Percentiles rank a stretch among this genome's conserved stretches.
These are phyloP conservation scores for Cryptocheilus praepositus DNA, from an alignment of 2,888 invertebrate species.

Conservation along the genomic window DNA sequence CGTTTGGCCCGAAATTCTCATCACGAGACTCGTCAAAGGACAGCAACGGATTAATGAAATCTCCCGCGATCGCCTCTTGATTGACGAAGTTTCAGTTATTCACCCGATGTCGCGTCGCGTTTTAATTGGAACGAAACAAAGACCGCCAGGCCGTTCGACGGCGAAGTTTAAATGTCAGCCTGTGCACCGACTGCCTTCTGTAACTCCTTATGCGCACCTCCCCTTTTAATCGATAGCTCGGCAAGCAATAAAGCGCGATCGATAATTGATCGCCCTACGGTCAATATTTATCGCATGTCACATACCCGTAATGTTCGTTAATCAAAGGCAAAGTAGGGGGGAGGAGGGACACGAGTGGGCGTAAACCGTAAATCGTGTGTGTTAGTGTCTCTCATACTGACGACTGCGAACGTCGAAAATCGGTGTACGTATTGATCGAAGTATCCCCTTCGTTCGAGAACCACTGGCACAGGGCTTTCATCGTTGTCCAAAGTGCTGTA, in stretches of 20 bases:
- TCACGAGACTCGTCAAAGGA: too few species aligned
- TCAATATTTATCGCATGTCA: conserved; percentile 17
- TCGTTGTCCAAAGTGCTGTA: conserved; percentile 19
- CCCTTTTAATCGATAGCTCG: conserved; percentile 4
- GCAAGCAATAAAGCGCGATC: conserved; percentile 12
- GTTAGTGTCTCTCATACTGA: conserved; percentile 3
- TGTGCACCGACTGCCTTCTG: neutral
- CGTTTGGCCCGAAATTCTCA: too few species aligned
- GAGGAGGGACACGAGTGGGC: neutral
- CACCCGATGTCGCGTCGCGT: too few species aligned
- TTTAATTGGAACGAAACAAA: too few species aligned
- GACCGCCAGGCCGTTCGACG: neutral
- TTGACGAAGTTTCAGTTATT: too few species aligned
- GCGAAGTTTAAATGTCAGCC: neutral
- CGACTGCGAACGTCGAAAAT: too few species aligned
- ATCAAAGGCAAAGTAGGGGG: conserved; percentile 13
- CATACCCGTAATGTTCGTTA: conserved; percentile 14
- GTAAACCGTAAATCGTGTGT: conserved; percentile 5
- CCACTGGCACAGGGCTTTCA: conserved; percentile 21
- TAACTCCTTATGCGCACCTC: neutral
- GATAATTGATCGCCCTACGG: neutral
- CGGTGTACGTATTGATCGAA: neutral
- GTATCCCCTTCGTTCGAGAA: neutral
- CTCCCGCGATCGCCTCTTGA: too few species aligned
- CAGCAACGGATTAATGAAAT: too few species aligned